phyloP scores from a whole-genome alignment of 2,797 vertebrate genomes.

The Semotilus atromaculatus region DNA sequence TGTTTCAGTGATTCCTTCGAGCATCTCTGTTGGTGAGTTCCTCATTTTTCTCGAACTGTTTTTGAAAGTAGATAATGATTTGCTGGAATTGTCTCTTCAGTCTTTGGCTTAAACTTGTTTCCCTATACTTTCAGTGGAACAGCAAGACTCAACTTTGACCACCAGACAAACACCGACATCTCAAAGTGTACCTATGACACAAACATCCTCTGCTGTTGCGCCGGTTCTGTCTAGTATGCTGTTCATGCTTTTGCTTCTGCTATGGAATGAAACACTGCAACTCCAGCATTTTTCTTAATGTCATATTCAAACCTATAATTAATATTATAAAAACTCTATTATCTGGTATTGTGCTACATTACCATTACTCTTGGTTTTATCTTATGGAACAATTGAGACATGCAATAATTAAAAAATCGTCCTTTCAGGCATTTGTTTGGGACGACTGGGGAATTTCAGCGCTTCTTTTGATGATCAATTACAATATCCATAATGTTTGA shows the following conservation, averaged over 20 bases:
- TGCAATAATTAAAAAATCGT: neutral
- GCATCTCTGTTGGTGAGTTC: constrained; percentile 12
- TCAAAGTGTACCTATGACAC: neutral
- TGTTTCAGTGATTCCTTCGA: neutral
- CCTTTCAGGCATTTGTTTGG: neutral
- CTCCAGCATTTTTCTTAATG: neutral
- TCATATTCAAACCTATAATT: neutral
- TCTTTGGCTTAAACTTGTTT: neutral
- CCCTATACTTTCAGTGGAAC: neutral
- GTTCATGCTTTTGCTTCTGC: neutral
- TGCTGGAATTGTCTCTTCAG: neutral
- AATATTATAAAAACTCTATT: neutral
- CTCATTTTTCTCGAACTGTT: neutral
- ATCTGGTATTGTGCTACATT: neutral
- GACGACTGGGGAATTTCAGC: neutral
- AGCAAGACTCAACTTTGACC: neutral
- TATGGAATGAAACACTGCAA: neutral
- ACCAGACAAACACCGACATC: constrained; percentile 2
- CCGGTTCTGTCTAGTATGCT: neutral
- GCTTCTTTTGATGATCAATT: neutral
- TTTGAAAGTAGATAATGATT: neutral
- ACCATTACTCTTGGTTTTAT: neutral
- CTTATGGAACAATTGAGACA: neutral
- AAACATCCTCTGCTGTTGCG: neutral
- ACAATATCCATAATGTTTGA: too few relatives aligned